phyloP scores from a whole-genome alignment of 2,888 invertebrate genomes.

The Rotaria magnacalcarata region DNA sequence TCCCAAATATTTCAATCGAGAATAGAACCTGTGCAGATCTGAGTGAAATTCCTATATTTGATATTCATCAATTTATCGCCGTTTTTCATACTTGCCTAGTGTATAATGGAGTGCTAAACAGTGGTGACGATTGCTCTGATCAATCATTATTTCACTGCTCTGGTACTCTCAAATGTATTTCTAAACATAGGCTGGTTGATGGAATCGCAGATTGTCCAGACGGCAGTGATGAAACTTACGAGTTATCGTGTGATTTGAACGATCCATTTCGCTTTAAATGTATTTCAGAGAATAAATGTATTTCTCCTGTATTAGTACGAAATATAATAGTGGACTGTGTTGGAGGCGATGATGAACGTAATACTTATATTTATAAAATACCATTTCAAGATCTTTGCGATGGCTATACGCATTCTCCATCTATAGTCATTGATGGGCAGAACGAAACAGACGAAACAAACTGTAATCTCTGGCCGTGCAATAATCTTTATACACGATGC shows the following conservation, averaged over 20 bases:
- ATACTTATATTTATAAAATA: not conserved
- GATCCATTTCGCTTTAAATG: not conserved
- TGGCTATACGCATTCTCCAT: not conserved
- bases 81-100: not conserved
- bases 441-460: not conserved
- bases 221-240: not conserved
- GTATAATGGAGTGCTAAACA: not conserved
- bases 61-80: not conserved
- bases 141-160: not conserved
- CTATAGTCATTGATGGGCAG: not conserved
- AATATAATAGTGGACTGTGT: not conserved
- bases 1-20: not conserved
- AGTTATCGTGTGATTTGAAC: not conserved
- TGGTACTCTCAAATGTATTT: not conserved
- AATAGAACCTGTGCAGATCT: not conserved
- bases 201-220: not conserved
- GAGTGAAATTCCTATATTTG: not conserved
- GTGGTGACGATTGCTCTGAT: not conserved
- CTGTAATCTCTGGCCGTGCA: not conserved
- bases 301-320: not conserved
- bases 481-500: not conserved
- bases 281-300: not conserved
- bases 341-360: not conserved
- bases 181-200: not conserved
- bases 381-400: not conserved